A percentile compares a stretch with the other conserved stretches of the same genome.
phyloP scores from a whole-genome alignment of 2,797 vertebrate species.

The Periophthalmus magnuspinnatus region DNA sequence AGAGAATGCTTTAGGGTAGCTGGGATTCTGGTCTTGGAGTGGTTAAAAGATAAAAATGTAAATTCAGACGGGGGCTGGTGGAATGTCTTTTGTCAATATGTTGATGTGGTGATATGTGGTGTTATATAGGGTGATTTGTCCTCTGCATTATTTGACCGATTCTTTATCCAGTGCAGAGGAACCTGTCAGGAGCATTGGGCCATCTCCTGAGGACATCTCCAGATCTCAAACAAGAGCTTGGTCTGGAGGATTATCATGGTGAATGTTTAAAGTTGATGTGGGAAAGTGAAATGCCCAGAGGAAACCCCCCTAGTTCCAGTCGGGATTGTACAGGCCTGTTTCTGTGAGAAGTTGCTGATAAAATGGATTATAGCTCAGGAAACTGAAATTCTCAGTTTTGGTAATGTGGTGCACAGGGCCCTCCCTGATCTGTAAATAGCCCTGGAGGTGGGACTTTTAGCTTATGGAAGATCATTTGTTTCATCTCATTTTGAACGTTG shows the following conservation, averaged over 20 bases:
- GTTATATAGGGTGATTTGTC: background rate
- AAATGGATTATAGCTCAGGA: too few relatives aligned
- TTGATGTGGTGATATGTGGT: background rate
- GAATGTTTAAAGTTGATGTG: background rate
- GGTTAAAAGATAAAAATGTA: conserved; percentile 14
- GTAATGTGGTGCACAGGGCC: too few relatives aligned
- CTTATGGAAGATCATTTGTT: too few relatives aligned
- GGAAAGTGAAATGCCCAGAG: background rate
- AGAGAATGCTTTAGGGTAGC: too few relatives aligned
- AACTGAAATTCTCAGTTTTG: too few relatives aligned
- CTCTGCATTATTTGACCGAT: background rate
- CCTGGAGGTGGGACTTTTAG: too few relatives aligned
- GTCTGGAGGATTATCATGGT: background rate
- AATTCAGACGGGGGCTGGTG: background rate
- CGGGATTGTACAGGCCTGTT: background rate
- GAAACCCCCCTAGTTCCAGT: background rate
- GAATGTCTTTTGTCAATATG: background rate
- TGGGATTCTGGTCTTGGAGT: background rate
- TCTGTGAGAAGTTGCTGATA: background rate
- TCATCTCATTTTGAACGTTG: too few relatives aligned
- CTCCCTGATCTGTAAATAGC: too few relatives aligned
- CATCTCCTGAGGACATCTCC: background rate
- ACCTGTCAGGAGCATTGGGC: background rate
- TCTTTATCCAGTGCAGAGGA: background rate
- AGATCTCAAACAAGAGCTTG: background rate